Evolutionary conservation across 2,888 invertebrate species (phyloP).

Genomic region (Apoderus coryli): DNA sequence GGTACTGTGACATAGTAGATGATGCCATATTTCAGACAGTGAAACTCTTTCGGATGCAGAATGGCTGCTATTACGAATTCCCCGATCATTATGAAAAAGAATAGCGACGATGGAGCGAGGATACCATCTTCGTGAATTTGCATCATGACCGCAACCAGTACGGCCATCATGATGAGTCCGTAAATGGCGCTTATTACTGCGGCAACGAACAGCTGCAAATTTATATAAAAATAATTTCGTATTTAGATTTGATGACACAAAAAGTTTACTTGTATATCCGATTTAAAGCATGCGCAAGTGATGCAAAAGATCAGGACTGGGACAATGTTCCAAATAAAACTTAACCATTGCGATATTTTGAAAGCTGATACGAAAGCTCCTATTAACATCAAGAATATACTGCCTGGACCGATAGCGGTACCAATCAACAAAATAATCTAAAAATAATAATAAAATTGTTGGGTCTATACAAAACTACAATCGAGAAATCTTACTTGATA

Average conservation of each 20-base stretch:
- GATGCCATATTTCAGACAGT: conserved; percentile 56
- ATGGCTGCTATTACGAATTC: conserved; percentile 43
- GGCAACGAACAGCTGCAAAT: conserved; percentile 50
- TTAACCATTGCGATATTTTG: conserved; percentile 50
- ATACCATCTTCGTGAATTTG: conserved; percentile 69
- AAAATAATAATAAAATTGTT: conserved; percentile 40
- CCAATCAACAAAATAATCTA: conserved; percentile 55
- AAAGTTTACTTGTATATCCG: conserved; percentile 47
- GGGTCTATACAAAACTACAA: not conserved
- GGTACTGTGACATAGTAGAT: conserved; percentile 88
- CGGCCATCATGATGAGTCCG: conserved; percentile 76
- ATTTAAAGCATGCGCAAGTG: conserved; percentile 53
- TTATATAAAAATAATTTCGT: no score
- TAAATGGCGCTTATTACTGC: conserved; percentile 63
- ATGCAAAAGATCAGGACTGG: conserved; percentile 52
- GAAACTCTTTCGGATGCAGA: conserved; percentile 67
- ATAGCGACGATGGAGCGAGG: conserved; percentile 70
- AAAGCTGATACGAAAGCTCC: conserved; percentile 71
- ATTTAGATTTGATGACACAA: no score
- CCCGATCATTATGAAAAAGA: conserved; percentile 50
- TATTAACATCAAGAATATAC: conserved; percentile 69
- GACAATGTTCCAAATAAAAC: conserved; percentile 49
- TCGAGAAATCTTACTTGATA: conserved; percentile 50
- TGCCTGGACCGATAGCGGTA: conserved; percentile 68
- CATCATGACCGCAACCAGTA: conserved; percentile 63